A percentile compares a stretch with the other conserved stretches of the same genome.
These are phyloP conservation scores for Numida meleagris DNA, from an alignment of 2,113 vertebrate species.

Conservation along the genomic window DNA sequence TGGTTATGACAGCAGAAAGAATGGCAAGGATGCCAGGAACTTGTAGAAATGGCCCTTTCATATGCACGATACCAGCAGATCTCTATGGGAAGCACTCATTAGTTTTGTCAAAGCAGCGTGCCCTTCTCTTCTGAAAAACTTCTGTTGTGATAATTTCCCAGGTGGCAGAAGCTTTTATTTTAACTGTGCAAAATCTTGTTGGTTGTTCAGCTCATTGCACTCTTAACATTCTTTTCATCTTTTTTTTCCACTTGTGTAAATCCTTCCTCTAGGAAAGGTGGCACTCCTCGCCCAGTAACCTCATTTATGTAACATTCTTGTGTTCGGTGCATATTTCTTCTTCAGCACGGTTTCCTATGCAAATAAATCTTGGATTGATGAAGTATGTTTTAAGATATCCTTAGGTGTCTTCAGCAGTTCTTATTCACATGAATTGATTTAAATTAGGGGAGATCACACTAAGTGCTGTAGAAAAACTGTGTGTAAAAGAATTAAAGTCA, in stretches of 20 bases:
- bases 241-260: not conserved
- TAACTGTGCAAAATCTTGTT: fast-evolving
- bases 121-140: not conserved
- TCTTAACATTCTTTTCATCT: not conserved
- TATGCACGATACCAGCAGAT: not conserved
- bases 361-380: not conserved
- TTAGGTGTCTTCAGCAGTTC: not conserved
- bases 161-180: not conserved
- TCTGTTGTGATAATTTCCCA: not conserved
- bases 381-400: not conserved
- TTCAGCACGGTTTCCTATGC: not conserved
- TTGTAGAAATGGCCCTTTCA: not conserved
- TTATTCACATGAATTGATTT: not conserved
- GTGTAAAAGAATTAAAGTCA: not conserved
- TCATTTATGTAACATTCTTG: fast-evolving
- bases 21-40: not conserved
- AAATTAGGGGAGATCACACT: not conserved
- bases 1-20: not conserved
- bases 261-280: not conserved
- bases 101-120: not conserved
- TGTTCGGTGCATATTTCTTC: not conserved
- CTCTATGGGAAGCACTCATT: not conserved
- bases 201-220: not conserved
- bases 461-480: not conserved
- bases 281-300: not conserved